phyloP scores from a whole-genome alignment of 2,888 invertebrate genomes.

The Tridacna crocea region DNA sequence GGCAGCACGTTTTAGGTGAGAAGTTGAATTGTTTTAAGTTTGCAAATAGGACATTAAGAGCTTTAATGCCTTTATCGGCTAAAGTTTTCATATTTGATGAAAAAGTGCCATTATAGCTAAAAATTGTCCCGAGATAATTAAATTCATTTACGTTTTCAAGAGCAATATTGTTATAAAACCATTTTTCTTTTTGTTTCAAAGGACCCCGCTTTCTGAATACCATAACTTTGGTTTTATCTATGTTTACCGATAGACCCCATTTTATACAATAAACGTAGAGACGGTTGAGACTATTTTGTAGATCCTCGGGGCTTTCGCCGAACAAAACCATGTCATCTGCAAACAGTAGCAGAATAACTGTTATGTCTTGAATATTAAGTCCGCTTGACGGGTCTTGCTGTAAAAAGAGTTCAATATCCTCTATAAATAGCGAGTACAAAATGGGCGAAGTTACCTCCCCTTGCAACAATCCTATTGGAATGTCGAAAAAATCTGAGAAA shows the following conservation, averaged over 20 bases:
- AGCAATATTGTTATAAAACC: constrained; percentile 21
- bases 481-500: constrained; percentile 33
- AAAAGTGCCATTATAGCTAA: constrained; percentile 37
- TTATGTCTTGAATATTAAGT: constrained; percentile 28
- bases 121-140: constrained; percentile 38
- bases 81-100: constrained; percentile 18
- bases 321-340: constrained; percentile 42
- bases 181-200: constrained; percentile 16
- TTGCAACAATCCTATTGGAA: constrained; percentile 32
- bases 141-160: constrained; percentile 31
- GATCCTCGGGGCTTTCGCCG: constrained; percentile 28
- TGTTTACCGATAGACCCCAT: constrained; percentile 32
- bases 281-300: constrained; percentile 10
- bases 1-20: constrained; percentile 4
- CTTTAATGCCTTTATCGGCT: constrained; percentile 32
- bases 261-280: constrained; percentile 29
- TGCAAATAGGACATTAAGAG: constrained; percentile 18
- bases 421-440: constrained; percentile 37
- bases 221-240: constrained; percentile 30
- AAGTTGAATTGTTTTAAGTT: constrained; percentile 21
- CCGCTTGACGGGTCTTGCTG: constrained; percentile 16
- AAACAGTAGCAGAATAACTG: constrained; percentile 31
- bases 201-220: constrained; percentile 39
- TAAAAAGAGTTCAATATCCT: constrained; percentile 37
- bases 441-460: constrained; percentile 33